Evolutionary conservation across 2,113 vertebrate species (phyloP).

Genomic region (Onychostoma macrolepis): DNA sequence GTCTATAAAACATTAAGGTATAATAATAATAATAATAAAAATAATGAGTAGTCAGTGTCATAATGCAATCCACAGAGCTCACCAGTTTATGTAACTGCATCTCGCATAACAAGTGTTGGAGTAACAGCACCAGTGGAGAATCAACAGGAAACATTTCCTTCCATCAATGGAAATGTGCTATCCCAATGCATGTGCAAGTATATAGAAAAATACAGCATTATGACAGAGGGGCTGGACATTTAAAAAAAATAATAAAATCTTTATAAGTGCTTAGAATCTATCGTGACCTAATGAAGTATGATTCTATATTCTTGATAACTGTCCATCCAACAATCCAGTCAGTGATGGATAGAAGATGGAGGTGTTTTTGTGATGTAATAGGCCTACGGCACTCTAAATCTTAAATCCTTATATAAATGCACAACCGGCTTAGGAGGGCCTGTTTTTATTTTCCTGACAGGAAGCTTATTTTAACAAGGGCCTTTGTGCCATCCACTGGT

Average conservation of each 20-base stretch:
- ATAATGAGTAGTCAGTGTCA: too few species aligned
- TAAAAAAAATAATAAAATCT: too few species aligned
- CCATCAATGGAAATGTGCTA: too few species aligned
- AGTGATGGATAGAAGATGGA: background rate
- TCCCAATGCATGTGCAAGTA: background rate
- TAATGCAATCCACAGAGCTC: too few species aligned
- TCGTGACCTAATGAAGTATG: background rate
- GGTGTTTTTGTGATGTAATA: background rate
- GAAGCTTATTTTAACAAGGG: conserved; percentile 19
- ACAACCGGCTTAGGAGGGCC: background rate
- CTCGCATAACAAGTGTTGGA: too few species aligned
- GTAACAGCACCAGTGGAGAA: background rate
- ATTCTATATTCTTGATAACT: background rate
- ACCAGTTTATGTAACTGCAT: too few species aligned
- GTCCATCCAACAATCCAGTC: background rate
- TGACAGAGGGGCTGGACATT: too few species aligned
- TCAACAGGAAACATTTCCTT: background rate
- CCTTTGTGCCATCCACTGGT: background rate
- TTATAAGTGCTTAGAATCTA: too few species aligned
- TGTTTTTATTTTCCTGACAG: conserved; percentile 1
- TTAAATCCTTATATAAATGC: conserved; percentile 8
- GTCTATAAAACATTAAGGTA: too few species aligned
- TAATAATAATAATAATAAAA: too few species aligned
- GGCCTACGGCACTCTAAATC: background rate
- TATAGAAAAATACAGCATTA: background rate